Conservation (phyloP, 2,113 vertebrate species). For the Meleagris gallopavo region DNA sequence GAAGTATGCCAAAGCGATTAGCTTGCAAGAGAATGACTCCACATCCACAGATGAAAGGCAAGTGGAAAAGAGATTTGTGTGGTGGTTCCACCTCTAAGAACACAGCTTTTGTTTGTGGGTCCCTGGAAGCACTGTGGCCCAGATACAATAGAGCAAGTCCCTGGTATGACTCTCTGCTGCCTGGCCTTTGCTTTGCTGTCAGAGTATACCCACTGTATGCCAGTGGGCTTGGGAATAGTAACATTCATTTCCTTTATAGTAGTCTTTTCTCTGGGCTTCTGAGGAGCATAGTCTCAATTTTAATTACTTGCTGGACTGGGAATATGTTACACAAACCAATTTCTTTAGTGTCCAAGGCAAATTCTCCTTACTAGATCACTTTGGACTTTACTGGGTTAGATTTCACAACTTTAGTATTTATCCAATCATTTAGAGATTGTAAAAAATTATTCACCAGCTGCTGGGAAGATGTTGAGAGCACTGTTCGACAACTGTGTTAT, state of each 20-base stretch:
- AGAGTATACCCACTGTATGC: not conserved
- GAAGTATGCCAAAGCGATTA: slow-evolving; percentile 1
- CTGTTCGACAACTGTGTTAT: not conserved
- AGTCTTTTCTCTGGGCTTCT: not conserved
- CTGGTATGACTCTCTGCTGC: not conserved
- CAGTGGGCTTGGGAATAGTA: not conserved
- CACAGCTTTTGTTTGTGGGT: not conserved
- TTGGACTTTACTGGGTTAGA: slow-evolving; percentile 8
- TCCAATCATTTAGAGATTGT: not conserved
- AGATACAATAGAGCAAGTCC: not conserved
- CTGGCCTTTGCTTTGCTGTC: not conserved
- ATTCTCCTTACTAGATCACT: not conserved
- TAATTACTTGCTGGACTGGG: not conserved
- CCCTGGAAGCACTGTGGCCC: not conserved
- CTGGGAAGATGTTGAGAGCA: not conserved
- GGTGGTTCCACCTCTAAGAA: not conserved
- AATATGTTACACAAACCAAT: not conserved
- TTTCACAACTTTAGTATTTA: not conserved
- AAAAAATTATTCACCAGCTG: slow-evolving; percentile 21
- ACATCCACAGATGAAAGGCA: not conserved
- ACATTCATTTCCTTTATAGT: not conserved
- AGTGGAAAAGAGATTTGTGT: not conserved
- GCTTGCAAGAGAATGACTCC: not conserved
- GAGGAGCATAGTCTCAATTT: not conserved
- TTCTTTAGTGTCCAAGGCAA: not conserved